Evolutionary conservation across 2,113 vertebrate genomes (phyloP), one percentile per base, ranked within the genome.

Genomic region (Acanthisitta chloris): DNA sequence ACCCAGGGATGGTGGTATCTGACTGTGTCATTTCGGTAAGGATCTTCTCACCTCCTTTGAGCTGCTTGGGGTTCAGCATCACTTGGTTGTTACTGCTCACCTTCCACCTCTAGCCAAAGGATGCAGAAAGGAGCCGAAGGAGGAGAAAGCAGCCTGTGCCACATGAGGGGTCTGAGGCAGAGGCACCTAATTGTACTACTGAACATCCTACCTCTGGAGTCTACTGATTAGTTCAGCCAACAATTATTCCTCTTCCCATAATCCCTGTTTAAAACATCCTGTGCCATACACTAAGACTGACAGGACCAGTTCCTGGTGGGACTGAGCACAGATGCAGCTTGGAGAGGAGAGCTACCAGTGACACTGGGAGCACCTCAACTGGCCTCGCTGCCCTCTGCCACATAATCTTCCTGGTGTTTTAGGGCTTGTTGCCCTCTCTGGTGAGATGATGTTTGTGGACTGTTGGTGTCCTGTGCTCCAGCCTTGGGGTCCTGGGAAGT

Each of bases 321-420:
- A 24, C 34, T 40, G 51, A 62, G 46, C 46, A 82, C 38, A 54
- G 20, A 51, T 74, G 46, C 34, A 48, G 79, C 57, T 45, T 11
- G 45, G 33, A 64, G 66, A 69, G 29, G 23, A 67, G 38, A 84
- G 62, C 46, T 17, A 0, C 3, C 46, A 67, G 78, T 40, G 70
- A 33, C n/a, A 28, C 19, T 18, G 24, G 45, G 72, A 48, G 15
- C 58, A 59, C 10, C 36, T 36, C 52, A 51, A 0, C 1, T 11
- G 64, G 20, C 55, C 67, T 48, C 59, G 10, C 33, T 59, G 40
- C 29, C n/a, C 43, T 57, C 42, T 81, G 76, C 42, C 42, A 38
- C 23, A 5, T 0, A 1, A 42, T 20, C 1, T 19, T 49, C 33
- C 48, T 33, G 5, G 2, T n/a, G 5, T 6, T 72, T 12, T 8